Percentiles rank a stretch among this genome's conserved stretches.
Conservation (phyloP, 37 sponge, comb jelly and placozoan species). For the Cliona cf. orientalis region DNA sequence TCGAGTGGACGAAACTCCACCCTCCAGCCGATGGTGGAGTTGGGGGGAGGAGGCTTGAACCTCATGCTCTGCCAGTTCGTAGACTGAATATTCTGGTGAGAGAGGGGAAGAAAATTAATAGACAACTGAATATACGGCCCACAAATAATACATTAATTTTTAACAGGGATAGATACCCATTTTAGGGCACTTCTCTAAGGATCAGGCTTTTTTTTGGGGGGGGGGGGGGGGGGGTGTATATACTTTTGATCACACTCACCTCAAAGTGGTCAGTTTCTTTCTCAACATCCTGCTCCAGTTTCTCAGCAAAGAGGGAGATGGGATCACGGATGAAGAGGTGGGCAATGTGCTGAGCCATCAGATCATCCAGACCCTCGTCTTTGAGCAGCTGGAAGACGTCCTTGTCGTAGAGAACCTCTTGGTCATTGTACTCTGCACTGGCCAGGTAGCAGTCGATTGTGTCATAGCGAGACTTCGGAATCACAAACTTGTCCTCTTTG, state of each 20-base stretch:
- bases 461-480: slow-evolving; percentile 85
- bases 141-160: not conserved
- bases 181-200: no score
- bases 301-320: slow-evolving; percentile 84
- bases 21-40: slow-evolving; percentile 97
- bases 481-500: slow-evolving; percentile 62
- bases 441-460: slow-evolving; percentile 82
- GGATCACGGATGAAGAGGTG: slow-evolving; percentile 95
- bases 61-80: slow-evolving; percentile 99
- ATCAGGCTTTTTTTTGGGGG: no score
- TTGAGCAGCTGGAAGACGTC: slow-evolving; percentile 68
- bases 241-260: slow-evolving; percentile 57
- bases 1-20: slow-evolving; percentile 97
- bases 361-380: slow-evolving; percentile 82
- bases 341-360: slow-evolving; percentile 91
- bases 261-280: slow-evolving; percentile 93
- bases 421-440: slow-evolving; percentile 84
- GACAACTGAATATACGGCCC: not conserved
- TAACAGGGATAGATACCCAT: no score
- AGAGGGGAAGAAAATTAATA: not conserved
- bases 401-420: slow-evolving; percentile 58
- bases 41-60: slow-evolving; percentile 97
- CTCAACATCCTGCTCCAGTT: slow-evolving; percentile 80
- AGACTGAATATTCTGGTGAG: slow-evolving; percentile 91
- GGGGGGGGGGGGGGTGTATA: no score